Conservation (phyloP, 1,140 invertebrate species). For the Eciton burchellii region DNA sequence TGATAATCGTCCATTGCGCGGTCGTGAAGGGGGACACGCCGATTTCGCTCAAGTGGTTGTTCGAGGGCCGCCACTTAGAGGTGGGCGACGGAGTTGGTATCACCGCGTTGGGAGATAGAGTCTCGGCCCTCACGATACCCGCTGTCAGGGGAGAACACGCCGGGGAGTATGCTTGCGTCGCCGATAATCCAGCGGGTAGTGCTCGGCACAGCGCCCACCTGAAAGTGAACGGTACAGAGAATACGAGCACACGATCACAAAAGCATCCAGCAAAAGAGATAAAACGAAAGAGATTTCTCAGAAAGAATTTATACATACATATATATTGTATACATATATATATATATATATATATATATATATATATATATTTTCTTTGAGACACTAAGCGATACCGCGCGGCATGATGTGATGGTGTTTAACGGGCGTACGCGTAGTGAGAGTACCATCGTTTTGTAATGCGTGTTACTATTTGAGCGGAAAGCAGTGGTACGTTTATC, state of each 20-base stretch:
- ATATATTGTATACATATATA: conserved; percentile 1
- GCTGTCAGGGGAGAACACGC: conserved; percentile 86
- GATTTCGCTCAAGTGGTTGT: conserved; percentile 89
- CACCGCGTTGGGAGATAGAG: conserved; percentile 86
- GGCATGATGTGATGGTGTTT: conserved; percentile 70
- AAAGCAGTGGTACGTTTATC: conserved; percentile 56
- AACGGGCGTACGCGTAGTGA: conserved; percentile 66
- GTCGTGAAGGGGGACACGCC: conserved; percentile 91
- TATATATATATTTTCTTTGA: conserved; percentile 35
- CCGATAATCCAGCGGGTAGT: conserved; percentile 89
- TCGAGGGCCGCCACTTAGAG: conserved; percentile 84
- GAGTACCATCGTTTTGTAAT: conserved; percentile 58
- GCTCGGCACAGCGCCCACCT: conserved; percentile 87
- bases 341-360: too few species aligned
- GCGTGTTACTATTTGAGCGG: conserved; percentile 64
- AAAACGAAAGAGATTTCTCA: conserved; percentile 13
- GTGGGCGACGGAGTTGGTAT: conserved; percentile 86
- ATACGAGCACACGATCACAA: conserved; percentile 51
- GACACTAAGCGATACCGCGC: conserved; percentile 57
- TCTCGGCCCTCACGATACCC: conserved; percentile 85
- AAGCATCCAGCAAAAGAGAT: conserved; percentile 59
- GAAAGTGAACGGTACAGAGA: conserved; percentile 85
- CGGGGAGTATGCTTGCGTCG: conserved; percentile 92
- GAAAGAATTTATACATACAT: too few species aligned
- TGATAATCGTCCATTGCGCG: conserved; percentile 89